phyloP scores from a whole-genome alignment of 2,888 invertebrate species.

The Ethmia dodecea region DNA sequence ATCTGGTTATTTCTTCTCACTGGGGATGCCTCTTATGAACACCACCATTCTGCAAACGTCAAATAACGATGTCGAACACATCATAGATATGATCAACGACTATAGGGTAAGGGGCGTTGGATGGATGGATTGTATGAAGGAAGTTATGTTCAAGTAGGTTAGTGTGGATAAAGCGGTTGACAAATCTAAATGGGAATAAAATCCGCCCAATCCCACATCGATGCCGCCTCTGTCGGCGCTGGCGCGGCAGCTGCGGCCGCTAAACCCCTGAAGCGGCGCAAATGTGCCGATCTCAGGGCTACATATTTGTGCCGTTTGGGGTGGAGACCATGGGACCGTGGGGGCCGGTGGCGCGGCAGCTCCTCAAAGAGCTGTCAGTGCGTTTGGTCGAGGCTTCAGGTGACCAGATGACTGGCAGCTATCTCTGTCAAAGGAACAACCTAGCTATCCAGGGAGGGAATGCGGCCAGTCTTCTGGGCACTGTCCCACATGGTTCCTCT shows the following conservation, averaged over 20 bases:
- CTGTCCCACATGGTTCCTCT: too few relatives aligned
- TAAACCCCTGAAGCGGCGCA: neutral
- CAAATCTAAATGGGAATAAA: neutral
- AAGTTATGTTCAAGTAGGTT: too few relatives aligned
- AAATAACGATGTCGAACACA: constrained; percentile 27
- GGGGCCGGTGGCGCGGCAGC: too few relatives aligned
- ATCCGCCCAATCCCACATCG: neutral
- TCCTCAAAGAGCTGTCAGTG: too few relatives aligned
- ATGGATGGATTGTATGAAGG: too few relatives aligned
- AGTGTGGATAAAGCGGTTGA: neutral
- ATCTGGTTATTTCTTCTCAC: constrained; percentile 30
- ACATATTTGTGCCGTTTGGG: too few relatives aligned
- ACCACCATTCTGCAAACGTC: constrained; percentile 45
- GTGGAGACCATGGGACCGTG: too few relatives aligned
- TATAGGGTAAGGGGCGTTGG: constrained; percentile 53
- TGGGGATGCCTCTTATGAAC: constrained; percentile 26
- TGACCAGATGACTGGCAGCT: too few relatives aligned
- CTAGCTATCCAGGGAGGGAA: too few relatives aligned
- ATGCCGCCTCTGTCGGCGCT: neutral
- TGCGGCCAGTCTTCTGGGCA: too few relatives aligned
- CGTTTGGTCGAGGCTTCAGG: too few relatives aligned
- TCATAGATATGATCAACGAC: constrained; percentile 50
- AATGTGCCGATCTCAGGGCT: neutral
- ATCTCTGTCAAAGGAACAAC: too few relatives aligned
- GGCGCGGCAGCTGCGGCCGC: neutral